Percentiles rank a stretch among this genome's conserved stretches.
phyloP scores from a whole-genome alignment of 1,140 invertebrate species.

The Lineus longissimus region DNA sequence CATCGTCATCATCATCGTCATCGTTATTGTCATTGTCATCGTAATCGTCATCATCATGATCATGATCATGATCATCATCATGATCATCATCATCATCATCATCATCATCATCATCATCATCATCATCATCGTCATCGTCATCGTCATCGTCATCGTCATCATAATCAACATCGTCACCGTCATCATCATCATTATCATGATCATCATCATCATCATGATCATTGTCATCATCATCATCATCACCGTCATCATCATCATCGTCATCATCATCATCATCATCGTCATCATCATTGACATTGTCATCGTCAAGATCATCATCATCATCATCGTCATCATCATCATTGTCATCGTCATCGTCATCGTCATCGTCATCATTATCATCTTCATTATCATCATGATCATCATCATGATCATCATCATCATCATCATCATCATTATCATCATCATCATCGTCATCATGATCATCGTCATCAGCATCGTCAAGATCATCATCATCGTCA shows the following conservation, averaged over 20 bases:
- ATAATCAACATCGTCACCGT: too few species aligned
- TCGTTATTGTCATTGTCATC: too few species aligned
- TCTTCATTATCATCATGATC: slow-evolving; percentile 13
- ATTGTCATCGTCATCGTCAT: slow-evolving; percentile 8
- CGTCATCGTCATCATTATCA: slow-evolving; percentile 13
- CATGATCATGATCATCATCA: slow-evolving; percentile 13
- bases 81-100: slow-evolving; percentile 9
- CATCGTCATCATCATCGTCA: slow-evolving; percentile 1
- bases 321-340: slow-evolving; percentile 16
- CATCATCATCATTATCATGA: slow-evolving; percentile 16
- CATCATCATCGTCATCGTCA: slow-evolving; percentile 8
- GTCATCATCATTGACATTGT: slow-evolving; percentile 6
- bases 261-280: slow-evolving; percentile 7
- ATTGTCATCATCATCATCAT: slow-evolving; percentile 17
- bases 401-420: slow-evolving; percentile 15
- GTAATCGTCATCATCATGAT: too few species aligned
- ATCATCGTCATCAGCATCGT: too few species aligned
- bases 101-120: slow-evolving; percentile 11
- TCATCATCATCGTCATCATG: too few species aligned
- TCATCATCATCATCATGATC: slow-evolving; percentile 16
- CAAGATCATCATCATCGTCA: too few species aligned
- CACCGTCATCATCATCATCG: slow-evolving; percentile 10
- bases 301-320: too few species aligned
- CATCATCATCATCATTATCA: slow-evolving; percentile 15
- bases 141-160: too few species aligned